These are phyloP conservation scores for Trichacis sp. DNA, from an alignment of 2,888 invertebrate species.

Conservation along the genomic window DNA sequence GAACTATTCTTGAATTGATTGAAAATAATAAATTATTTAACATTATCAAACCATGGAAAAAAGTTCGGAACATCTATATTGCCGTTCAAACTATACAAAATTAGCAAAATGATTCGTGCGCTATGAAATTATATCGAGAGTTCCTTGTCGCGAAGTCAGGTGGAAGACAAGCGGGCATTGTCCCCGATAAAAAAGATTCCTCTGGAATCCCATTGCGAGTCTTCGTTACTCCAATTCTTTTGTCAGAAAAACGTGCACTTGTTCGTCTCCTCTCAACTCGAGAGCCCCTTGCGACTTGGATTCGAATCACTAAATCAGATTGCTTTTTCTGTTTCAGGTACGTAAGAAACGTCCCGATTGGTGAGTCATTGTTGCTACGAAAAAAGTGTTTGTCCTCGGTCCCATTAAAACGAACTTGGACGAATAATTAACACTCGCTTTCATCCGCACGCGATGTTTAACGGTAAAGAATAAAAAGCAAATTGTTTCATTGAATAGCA, in stretches of 20 bases:
- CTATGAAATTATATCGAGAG: neutral
- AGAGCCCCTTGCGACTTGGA: neutral
- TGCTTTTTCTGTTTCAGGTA: constrained; percentile 3
- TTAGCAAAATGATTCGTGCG: neutral
- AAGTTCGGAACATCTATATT: neutral
- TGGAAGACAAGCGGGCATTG: neutral
- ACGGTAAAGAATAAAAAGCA: too few species aligned
- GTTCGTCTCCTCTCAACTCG: neutral
- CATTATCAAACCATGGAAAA: too few species aligned
- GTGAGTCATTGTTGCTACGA: neutral
- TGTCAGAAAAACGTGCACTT: neutral
- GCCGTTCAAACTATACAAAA: neutral
- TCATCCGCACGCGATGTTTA: too few species aligned
- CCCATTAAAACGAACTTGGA: too few species aligned
- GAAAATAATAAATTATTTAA: too few species aligned
- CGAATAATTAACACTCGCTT: too few species aligned
- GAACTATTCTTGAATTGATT: too few species aligned
- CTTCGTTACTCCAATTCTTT: too few species aligned
- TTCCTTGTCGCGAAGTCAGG: neutral
- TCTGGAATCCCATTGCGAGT: neutral
- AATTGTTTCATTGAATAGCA: neutral
- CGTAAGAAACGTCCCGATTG: neutral
- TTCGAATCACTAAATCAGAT: neutral
- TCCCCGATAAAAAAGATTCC: neutral
- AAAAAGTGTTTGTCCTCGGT: neutral